Evolutionary conservation across 1,140 invertebrate species (phyloP).

Genomic region (Drosophila novamexicana): DNA sequence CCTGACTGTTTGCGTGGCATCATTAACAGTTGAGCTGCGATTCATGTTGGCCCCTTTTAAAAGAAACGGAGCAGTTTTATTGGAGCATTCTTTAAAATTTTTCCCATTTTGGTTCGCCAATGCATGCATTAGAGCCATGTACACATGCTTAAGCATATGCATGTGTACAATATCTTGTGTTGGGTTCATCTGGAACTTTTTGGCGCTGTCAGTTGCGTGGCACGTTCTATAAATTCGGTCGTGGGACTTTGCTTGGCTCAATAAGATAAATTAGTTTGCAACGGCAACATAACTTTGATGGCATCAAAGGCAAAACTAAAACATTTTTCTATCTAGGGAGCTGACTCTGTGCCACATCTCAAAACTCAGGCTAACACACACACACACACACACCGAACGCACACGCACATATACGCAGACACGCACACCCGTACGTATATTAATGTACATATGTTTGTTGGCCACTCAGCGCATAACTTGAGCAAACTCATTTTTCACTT

Average conservation of each 20-base stretch:
- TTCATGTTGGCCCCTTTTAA: slow-evolving; percentile 22
- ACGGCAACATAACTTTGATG: slow-evolving; percentile 60
- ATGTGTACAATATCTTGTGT: neutral
- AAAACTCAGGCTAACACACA: slow-evolving; percentile 15
- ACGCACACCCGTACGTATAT: neutral
- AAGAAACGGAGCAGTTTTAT: slow-evolving; percentile 2
- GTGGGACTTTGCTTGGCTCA: slow-evolving; percentile 32
- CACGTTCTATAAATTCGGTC: slow-evolving; percentile 59
- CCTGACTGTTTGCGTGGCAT: slow-evolving; percentile 20
- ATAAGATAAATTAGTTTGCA: slow-evolving; percentile 78
- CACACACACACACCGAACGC: slow-evolving; percentile 6
- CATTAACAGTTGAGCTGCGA: slow-evolving; percentile 54
- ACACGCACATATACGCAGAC: neutral
- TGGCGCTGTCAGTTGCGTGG: slow-evolving; percentile 39
- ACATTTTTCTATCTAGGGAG: slow-evolving; percentile 36
- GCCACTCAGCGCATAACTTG: slow-evolving; percentile 63
- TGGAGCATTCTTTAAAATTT: slow-evolving; percentile 1
- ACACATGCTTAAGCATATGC: neutral
- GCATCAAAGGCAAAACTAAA: slow-evolving; percentile 68
- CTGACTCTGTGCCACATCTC: slow-evolving; percentile 13
- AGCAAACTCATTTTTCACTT: slow-evolving; percentile 78
- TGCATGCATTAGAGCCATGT: slow-evolving; percentile 26
- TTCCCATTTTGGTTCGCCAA: slow-evolving; percentile 18
- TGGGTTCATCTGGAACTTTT: slow-evolving; percentile 30
- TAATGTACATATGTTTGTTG: slow-evolving; percentile 16